Evolutionary conservation across 2,113 vertebrate species (phyloP).

Genomic region (Heterotilapia buettikoferi): DNA sequence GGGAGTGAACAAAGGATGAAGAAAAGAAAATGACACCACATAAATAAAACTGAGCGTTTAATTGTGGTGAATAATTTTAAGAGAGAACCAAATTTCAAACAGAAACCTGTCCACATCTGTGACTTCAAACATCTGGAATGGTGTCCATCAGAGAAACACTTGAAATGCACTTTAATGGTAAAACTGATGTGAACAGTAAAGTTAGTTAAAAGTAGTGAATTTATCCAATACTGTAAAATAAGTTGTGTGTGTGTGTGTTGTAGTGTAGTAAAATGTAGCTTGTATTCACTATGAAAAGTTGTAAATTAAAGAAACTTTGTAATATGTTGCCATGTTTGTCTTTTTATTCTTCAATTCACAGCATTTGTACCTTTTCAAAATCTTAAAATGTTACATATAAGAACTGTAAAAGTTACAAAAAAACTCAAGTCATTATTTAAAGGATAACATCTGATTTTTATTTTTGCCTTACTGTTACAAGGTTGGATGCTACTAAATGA

Average conservation of each 20-base stretch:
- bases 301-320: not conserved
- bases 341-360: not conserved
- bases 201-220: not conserved
- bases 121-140: not conserved
- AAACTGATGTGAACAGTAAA: not conserved
- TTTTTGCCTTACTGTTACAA: not conserved
- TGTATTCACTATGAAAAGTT: not conserved
- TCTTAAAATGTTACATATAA: not conserved
- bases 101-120: not conserved
- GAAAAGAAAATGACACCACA: not conserved
- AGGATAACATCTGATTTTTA: not conserved
- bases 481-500: not conserved
- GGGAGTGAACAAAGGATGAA: not conserved
- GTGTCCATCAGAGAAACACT: not conserved
- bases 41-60: not conserved
- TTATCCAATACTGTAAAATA: constrained; percentile 10
- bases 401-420: rapidly evolving
- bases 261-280: not conserved
- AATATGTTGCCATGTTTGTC: not conserved
- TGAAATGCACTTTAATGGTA: constrained; percentile 42
- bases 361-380: not conserved
- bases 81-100: not conserved
- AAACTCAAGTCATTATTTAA: not conserved
- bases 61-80: not conserved
- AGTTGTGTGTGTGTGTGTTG: not conserved